Evolutionary conservation across 2,888 invertebrate species (phyloP).

Genomic region (Cephus pygmeus): DNA sequence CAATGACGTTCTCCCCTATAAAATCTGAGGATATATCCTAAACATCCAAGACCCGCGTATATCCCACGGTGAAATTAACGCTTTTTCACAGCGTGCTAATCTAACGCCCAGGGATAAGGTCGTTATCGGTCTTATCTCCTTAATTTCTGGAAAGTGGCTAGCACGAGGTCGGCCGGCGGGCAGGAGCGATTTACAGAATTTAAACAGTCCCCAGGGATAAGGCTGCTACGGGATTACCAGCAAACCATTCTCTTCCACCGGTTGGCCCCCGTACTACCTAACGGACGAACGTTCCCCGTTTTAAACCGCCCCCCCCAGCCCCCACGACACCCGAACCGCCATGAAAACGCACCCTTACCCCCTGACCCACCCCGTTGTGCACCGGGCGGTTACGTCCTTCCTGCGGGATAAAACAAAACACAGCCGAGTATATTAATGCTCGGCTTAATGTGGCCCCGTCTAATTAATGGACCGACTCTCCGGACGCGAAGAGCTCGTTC

Average conservation of each 20-base stretch:
- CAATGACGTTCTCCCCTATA: not conserved
- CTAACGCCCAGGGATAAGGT: conserved; percentile 32
- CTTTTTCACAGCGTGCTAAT: not conserved
- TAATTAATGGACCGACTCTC: conserved; percentile 65
- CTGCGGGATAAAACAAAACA: conserved; percentile 66
- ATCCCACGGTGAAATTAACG: not conserved
- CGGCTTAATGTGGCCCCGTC: conserved; percentile 63
- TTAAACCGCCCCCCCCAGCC: not conserved
- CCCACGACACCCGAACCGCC: not conserved
- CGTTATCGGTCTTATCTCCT: conserved; percentile 52
- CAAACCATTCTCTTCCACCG: conserved; percentile 4
- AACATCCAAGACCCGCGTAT: not conserved
- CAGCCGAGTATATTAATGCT: conserved; percentile 65
- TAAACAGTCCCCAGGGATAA: conserved; percentile 62
- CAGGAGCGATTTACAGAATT: conserved; percentile 61
- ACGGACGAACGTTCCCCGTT: not conserved
- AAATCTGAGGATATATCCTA: not conserved
- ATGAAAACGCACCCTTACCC: conserved; percentile 26
- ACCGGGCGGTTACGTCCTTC: conserved; percentile 53
- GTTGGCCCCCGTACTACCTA: not conserved
- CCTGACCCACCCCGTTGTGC: conserved; percentile 34
- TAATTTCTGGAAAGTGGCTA: conserved; percentile 47
- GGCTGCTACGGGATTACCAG: conserved; percentile 51
- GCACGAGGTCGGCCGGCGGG: conserved; percentile 11
- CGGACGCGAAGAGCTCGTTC: conserved; percentile 45